Evolutionary conservation across 2,888 invertebrate species (phyloP).

Genomic region (Phaedon cochleariae): DNA sequence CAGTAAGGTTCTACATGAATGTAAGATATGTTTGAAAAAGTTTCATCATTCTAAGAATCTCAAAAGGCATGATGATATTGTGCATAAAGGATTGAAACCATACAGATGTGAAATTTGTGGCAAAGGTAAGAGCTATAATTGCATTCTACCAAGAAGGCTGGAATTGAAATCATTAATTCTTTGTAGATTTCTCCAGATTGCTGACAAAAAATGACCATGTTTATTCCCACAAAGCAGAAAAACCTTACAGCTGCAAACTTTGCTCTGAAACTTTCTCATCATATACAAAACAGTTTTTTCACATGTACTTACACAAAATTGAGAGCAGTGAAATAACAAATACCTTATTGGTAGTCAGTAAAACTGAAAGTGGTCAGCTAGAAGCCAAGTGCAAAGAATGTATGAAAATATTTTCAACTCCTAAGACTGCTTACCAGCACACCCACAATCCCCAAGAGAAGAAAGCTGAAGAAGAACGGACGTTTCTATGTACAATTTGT

Average conservation of each 20-base stretch:
- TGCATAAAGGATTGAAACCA: constrained; percentile 44
- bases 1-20: constrained; percentile 33
- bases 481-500: constrained; percentile 35
- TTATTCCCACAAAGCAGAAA: constrained; percentile 36
- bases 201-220: constrained; percentile 32
- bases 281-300: constrained; percentile 30
- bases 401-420: constrained; percentile 30
- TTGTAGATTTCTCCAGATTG: constrained; percentile 36
- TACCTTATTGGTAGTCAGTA: constrained; percentile 22
- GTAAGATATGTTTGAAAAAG: constrained; percentile 36
- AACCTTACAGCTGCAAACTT: constrained; percentile 31
- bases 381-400: constrained; percentile 29
- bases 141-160: too few species aligned
- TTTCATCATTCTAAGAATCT: constrained; percentile 35
- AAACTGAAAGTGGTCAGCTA: constrained; percentile 20
- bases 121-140: constrained; percentile 47
- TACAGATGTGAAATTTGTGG: constrained; percentile 47
- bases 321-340: constrained; percentile 34
- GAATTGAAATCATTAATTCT: background rate
- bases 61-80: constrained; percentile 35
- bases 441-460: constrained; percentile 28
- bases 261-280: constrained; percentile 36
- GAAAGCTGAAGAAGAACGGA: constrained; percentile 34
- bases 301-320: constrained; percentile 34
- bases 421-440: constrained; percentile 35